Evolutionary conservation across 2,888 invertebrate species (phyloP), one percentile per base, ranked within the genome.

Genomic region (Mimas tiliae): DNA sequence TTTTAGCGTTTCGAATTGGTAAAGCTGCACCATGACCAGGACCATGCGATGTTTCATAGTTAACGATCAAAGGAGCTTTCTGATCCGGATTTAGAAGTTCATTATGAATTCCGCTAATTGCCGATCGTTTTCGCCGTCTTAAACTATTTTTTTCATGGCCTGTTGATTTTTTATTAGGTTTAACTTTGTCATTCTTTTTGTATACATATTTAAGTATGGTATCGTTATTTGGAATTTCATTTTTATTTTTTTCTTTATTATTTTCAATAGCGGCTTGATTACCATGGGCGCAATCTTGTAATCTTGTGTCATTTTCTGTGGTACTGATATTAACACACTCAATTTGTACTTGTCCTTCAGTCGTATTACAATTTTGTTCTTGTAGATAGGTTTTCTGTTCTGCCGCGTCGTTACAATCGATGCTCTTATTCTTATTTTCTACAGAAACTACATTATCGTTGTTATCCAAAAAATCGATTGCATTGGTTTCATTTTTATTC

Each of bases 131-230:
- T 68, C 74, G 85, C 71, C 89, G 82, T 70, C 71, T 77, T 21
- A 93, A 72, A 65, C 84, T 88, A 65, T 93, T 93, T 73, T 83
- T 85, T 42, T 70, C 70, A 73, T 90, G 85, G 1, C 88, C 88
- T 67, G 73, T 83, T n/a, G 77, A 65, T 77, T 88, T 89, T 52
- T 76, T 64, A 4, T 66, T 42, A 33, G 63, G n/a, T 14, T 71
- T 68, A 21, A 63, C 33, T 71, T 81, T 77, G 16, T 82, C 80
- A 68, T 79, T 78, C 64, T 85, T 82, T 72, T 89, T 89, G 66
- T 86, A 85, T 33, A 90, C 82, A 68, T 91, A 91, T 76, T 91
- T 89, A 48, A 87, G 69, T 33, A 89, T 72, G 19, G 82, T 82
- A 68, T 87, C 82, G 55, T 70, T 78, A 48, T 80, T 75, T 7